Evolutionary conservation across 2,888 invertebrate genomes (phyloP).

Genomic region (Catocala nupta): DNA sequence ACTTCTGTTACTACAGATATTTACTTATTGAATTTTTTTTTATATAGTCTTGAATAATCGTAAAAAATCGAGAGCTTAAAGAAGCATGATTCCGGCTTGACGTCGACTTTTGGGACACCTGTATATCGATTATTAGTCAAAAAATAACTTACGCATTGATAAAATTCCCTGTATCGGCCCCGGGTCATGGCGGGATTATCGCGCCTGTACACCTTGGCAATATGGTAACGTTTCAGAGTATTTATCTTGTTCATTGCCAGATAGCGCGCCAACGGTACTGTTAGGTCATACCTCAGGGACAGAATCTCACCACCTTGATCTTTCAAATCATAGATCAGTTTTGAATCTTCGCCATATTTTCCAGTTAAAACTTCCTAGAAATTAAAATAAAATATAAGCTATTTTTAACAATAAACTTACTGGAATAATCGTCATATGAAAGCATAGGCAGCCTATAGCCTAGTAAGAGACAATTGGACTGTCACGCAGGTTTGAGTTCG

Average conservation of each 20-base stretch:
- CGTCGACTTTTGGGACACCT: too few relatives aligned
- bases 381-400: conserved; percentile 1
- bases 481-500: too few relatives aligned
- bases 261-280: conserved; percentile 99
- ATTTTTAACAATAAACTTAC: too few relatives aligned
- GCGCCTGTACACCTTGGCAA: conserved; percentile 98
- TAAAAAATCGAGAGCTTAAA: too few relatives aligned
- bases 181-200: conserved; percentile 99
- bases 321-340: conserved; percentile 98
- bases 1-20: too few relatives aligned
- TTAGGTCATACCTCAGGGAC: conserved; percentile 98
- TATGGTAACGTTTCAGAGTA: conserved; percentile 98
- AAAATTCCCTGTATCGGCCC: conserved; percentile 99
- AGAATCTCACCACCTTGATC: conserved; percentile 99
- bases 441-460: too few relatives aligned
- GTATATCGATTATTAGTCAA: too few relatives aligned
- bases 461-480: too few relatives aligned
- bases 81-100: too few relatives aligned
- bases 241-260: conserved; percentile 99
- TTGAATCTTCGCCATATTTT: conserved; percentile 99
- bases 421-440: too few relatives aligned
- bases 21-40: too few relatives aligned
- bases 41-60: too few relatives aligned
- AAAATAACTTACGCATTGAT: conserved; percentile 96
- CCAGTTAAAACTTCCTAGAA: conserved; percentile 97